A percentile compares a stretch with the other conserved stretches of the same genome.
phyloP scores from a whole-genome alignment of 2,888 invertebrate genomes.

The Chloromyia formosa region DNA sequence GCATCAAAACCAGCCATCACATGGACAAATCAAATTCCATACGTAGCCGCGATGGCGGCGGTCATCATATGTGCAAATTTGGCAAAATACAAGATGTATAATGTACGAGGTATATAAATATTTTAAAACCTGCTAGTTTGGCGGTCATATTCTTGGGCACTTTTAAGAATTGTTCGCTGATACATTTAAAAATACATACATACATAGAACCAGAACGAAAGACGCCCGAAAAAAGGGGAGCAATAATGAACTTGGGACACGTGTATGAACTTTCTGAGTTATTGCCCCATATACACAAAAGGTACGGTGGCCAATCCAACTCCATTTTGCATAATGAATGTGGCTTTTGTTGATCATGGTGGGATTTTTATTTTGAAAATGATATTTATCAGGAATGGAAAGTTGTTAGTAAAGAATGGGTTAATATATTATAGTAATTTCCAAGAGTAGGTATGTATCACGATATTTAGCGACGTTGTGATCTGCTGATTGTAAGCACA shows the following conservation, averaged over 20 bases:
- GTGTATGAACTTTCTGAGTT: conserved; percentile 38
- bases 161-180: background rate
- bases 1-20: background rate
- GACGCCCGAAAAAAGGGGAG: conserved; percentile 8
- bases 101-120: too few relatives aligned
- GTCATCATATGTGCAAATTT: background rate
- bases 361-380: background rate
- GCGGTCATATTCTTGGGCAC: background rate
- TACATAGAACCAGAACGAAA: conserved; percentile 19
- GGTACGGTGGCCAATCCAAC: too few relatives aligned
- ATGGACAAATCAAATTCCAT: background rate
- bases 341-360: conserved; percentile 25
- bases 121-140: background rate
- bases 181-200: background rate
- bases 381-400: conserved; percentile 2
- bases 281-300: conserved; percentile 35
- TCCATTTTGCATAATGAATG: conserved; percentile 34
- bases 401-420: background rate
- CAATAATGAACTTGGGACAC: conserved; percentile 35
- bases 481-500: too few relatives aligned
- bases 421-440: too few relatives aligned
- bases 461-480: too few relatives aligned
- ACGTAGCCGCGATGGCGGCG: conserved; percentile 1
- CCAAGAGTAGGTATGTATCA: too few relatives aligned
- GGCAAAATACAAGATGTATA: background rate